phyloP scores from a whole-genome alignment of 2,888 invertebrate genomes.

The Frankliniella fusca region DNA sequence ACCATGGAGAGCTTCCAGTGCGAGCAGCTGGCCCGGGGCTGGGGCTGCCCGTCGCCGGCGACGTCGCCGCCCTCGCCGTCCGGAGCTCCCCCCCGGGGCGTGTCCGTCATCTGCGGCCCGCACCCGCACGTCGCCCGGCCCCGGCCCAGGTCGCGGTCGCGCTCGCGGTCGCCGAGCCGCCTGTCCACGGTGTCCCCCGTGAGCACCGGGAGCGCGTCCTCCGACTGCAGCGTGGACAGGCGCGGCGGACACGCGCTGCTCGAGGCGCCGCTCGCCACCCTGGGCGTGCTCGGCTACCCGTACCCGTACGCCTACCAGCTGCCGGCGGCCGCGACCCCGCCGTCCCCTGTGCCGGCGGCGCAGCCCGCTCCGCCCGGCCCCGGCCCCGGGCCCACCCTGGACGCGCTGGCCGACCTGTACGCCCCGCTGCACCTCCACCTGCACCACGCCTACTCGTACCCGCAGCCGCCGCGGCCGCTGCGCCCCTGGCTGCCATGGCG shows the following conservation, averaged over 20 bases:
- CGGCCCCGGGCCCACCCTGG: neutral
- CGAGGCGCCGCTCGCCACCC: neutral
- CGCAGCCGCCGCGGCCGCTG: neutral
- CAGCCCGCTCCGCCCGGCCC: neutral
- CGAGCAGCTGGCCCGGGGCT: neutral
- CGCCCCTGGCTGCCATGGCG: neutral
- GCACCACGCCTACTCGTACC: neutral
- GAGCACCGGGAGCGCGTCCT: neutral
- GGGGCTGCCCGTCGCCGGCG: neutral
- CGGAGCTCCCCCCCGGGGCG: neutral
- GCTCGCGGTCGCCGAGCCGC: neutral
- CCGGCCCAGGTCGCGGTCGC: neutral
- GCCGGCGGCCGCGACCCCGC: neutral
- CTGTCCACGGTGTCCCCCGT: neutral
- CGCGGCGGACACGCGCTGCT: neutral
- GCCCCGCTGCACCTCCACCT: neutral
- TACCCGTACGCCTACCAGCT: neutral
- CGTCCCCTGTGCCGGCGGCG: neutral
- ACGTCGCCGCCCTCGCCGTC: neutral
- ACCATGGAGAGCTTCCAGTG: neutral
- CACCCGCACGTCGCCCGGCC: neutral
- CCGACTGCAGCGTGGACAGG: conserved; percentile 10
- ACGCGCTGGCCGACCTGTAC: neutral
- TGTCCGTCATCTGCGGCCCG: neutral
- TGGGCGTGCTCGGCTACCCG: conserved; percentile 3